Percentiles rank a stretch among this genome's conserved stretches.
Evolutionary conservation across 2,797 vertebrate genomes (phyloP).

Genomic region (Alosa sapidissima): DNA sequence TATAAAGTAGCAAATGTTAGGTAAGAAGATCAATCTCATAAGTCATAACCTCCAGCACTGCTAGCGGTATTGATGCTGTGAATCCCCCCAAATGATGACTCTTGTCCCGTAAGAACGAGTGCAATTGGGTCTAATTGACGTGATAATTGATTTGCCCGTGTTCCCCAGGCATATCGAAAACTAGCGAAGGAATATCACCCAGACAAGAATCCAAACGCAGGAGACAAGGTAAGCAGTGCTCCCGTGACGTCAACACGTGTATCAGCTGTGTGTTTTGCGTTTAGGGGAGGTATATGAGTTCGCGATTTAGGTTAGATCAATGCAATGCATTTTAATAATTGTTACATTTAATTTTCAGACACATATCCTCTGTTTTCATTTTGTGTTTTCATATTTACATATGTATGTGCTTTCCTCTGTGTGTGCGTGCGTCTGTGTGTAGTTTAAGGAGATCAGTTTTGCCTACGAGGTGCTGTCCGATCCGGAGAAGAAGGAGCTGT

Average conservation of each 20-base stretch:
- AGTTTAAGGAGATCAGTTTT: constrained; percentile 99
- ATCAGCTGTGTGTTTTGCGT: background rate
- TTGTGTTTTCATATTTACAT: too few relatives aligned
- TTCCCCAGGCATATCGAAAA: constrained; percentile 88
- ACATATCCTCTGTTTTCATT: too few relatives aligned
- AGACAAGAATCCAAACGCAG: constrained; percentile 96
- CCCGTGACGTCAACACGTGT: background rate
- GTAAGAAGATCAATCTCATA: constrained; percentile 1
- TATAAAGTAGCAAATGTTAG: background rate
- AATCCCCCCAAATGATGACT: background rate
- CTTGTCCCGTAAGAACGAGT: background rate
- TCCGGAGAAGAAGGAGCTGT: constrained; percentile 95
- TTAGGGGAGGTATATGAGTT: background rate
- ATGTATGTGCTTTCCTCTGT: constrained; percentile 7
- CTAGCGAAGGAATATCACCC: constrained; percentile 96
- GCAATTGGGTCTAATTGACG: background rate
- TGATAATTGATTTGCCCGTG: background rate
- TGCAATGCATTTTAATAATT: background rate
- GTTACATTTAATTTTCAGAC: background rate
- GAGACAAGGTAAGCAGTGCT: constrained; percentile 85
- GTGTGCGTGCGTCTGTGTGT: constrained; percentile 30
- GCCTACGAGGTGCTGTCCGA: constrained; percentile 97
- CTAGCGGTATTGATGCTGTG: background rate
- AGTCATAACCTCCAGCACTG: background rate
- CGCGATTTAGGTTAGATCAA: background rate